phyloP scores from a whole-genome alignment of 2,113 vertebrate species.

The Microcebus murinus region DNA sequence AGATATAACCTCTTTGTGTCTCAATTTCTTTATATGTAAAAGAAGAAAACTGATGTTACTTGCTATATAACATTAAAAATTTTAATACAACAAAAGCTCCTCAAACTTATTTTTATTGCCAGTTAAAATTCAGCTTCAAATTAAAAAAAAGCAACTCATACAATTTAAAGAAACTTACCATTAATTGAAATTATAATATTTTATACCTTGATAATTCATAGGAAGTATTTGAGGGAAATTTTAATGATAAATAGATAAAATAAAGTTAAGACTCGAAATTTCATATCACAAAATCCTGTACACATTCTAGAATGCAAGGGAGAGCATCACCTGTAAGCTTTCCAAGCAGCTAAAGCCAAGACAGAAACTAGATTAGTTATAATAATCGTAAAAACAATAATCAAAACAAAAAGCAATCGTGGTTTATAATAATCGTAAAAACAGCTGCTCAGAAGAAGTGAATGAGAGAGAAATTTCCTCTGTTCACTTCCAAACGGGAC shows the following conservation, averaged over 20 bases:
- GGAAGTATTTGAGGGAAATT: not conserved
- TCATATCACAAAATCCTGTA: not conserved
- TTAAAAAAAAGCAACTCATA: not conserved
- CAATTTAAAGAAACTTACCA: not conserved
- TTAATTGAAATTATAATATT: not conserved
- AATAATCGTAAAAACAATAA: not conserved
- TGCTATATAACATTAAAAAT: not conserved
- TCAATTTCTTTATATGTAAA: not conserved
- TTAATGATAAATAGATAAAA: not conserved
- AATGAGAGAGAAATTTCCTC: not conserved
- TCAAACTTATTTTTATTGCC: not conserved
- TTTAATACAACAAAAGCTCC: not conserved
- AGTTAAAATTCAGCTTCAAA: not conserved
- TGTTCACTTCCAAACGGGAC: not conserved
- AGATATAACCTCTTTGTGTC: not conserved
- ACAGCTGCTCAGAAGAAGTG: not conserved
- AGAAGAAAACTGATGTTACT: not conserved
- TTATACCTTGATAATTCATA: not conserved
- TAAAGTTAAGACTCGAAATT: not conserved
- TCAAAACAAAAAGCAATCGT: too few relatives aligned
- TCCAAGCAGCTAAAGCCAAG: not conserved
- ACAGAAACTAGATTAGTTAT: not conserved
- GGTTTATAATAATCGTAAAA: not conserved
- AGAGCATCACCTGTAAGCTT: not conserved
- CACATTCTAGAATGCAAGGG: not conserved